phyloP scores from a whole-genome alignment of 2,113 vertebrate genomes.

The Potamarius usumacintae region DNA sequence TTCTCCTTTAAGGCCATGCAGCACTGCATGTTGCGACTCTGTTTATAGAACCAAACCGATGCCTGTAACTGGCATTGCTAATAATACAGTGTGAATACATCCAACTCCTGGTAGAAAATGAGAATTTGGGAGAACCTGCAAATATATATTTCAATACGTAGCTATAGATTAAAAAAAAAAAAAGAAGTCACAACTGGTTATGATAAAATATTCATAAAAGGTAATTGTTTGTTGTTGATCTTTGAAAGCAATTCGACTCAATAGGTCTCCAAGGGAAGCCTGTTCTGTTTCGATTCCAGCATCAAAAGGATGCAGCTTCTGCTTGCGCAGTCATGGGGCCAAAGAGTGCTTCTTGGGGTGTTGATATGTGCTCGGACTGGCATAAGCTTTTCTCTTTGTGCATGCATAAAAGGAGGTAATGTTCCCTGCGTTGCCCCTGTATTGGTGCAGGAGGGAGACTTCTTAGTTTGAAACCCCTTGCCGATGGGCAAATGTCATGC shows the following conservation, averaged over 20 bases:
- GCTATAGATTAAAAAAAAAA: background rate
- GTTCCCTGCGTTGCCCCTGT: constrained; percentile 53
- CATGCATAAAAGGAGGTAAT: constrained; percentile 55
- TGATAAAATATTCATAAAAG: background rate
- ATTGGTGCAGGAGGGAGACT: constrained; percentile 33
- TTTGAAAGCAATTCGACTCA: background rate
- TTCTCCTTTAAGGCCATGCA: background rate
- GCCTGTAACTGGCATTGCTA: background rate
- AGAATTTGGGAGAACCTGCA: background rate
- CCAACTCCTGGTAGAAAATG: background rate
- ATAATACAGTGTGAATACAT: background rate
- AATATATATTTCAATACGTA: background rate
- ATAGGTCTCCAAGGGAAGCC: background rate
- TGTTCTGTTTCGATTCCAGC: background rate
- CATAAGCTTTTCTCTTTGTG: constrained; percentile 67
- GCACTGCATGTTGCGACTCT: background rate
- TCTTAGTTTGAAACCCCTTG: constrained; percentile 52
- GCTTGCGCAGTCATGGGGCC: background rate
- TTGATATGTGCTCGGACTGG: constrained; percentile 3
- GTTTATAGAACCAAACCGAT: background rate
- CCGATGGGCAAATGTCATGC: constrained; percentile 68
- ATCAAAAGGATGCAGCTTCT: constrained; percentile 11
- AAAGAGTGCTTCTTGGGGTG: background rate
- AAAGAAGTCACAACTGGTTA: background rate
- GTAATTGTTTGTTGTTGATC: background rate